Conservation (phyloP, 2,113 vertebrate genomes). For the Varanus komodoensis region DNA sequence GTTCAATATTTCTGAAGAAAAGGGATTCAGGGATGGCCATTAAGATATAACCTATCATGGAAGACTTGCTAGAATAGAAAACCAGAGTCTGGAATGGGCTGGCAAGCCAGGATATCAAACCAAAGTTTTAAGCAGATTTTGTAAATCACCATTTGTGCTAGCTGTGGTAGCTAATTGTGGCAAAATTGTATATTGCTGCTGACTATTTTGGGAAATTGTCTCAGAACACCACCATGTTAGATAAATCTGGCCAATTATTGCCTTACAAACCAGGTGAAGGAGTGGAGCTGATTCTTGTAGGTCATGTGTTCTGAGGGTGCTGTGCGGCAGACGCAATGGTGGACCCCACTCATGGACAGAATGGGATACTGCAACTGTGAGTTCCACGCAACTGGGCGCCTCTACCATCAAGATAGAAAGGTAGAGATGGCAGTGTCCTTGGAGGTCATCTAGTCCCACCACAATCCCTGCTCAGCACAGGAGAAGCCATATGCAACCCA, state of each 20-base stretch:
- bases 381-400: no score
- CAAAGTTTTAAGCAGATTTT: neutral
- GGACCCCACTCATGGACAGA: no score
- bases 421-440: no score
- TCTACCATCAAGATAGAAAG: no score
- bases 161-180: neutral
- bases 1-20: neutral
- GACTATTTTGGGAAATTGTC: slow-evolving; percentile 50
- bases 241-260: slow-evolving; percentile 45
- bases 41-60: neutral
- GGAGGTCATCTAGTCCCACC: no score
- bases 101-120: neutral
- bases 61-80: neutral
- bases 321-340: no score
- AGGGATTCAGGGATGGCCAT: neutral
- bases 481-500: no score
- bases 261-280: slow-evolving; percentile 34
- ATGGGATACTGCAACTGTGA: no score
- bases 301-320: neutral
- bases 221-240: slow-evolving; percentile 34
- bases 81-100: no score
- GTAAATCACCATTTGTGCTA: neutral
- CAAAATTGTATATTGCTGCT: slow-evolving; percentile 5
- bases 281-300: neutral
- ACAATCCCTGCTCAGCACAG: no score